Conservation (phyloP, 2,888 invertebrate genomes). For the Argyra leucocephala region DNA sequence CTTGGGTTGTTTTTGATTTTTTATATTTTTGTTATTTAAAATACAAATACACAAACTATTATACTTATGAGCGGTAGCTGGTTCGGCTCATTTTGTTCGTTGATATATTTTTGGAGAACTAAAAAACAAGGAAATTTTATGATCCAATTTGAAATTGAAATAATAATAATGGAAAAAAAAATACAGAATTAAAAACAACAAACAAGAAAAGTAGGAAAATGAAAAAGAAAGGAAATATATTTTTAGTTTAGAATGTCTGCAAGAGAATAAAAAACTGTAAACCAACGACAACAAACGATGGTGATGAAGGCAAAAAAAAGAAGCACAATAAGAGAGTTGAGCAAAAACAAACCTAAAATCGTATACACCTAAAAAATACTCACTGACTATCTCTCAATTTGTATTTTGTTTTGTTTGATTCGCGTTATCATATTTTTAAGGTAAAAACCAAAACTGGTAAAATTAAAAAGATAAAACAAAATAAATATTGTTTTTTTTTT, state of each 20-base stretch:
- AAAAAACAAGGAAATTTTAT: slow-evolving; percentile 1
- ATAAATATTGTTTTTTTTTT: too few species aligned
- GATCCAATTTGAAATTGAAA: not conserved
- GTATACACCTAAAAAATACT: not conserved
- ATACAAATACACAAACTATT: too few species aligned
- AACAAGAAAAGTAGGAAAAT: not conserved
- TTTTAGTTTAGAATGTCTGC: too few species aligned
- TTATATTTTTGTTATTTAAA: too few species aligned
- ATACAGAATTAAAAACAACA: not conserved
- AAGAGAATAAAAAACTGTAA: too few species aligned
- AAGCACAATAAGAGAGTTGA: not conserved
- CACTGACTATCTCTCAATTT: not conserved
- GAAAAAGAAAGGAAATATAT: not conserved
- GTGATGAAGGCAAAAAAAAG: not conserved
- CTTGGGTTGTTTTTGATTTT: too few species aligned
- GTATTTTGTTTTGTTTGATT: too few species aligned
- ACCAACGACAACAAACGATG: not conserved
- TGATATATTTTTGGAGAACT: not conserved
- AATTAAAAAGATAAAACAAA: too few species aligned
- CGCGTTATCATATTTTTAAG: too few species aligned
- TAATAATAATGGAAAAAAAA: not conserved
- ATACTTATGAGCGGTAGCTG: too few species aligned
- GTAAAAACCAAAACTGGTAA: too few species aligned
- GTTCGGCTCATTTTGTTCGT: not conserved
- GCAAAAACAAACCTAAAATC: not conserved